Conservation (phyloP, 2,113 vertebrate genomes). For the Labeo rohita region DNA sequence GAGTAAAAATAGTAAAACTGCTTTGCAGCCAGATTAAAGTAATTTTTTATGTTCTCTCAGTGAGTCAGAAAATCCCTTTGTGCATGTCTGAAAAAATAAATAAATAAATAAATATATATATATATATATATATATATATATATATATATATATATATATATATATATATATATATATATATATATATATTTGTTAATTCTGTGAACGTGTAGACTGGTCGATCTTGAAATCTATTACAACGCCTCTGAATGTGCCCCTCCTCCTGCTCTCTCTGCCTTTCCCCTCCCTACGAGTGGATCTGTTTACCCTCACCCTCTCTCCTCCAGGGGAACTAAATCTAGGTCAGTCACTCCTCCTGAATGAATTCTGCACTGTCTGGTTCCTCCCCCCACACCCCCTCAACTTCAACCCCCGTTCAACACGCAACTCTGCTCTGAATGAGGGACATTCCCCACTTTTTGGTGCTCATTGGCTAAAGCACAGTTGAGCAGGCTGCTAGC, state of each 20-base stretch:
- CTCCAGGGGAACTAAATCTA: slow-evolving; percentile 77
- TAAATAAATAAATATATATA: too few species aligned
- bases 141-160: too few species aligned
- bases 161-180: too few species aligned
- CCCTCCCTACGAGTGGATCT: slow-evolving; percentile 66
- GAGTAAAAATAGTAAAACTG: slow-evolving; percentile 10
- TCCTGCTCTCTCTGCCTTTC: slow-evolving; percentile 51
- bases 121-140: too few species aligned
- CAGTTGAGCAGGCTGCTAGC: slow-evolving; percentile 26
- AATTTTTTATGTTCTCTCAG: slow-evolving; percentile 43
- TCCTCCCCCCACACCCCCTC: slow-evolving; percentile 68
- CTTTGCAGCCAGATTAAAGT: slow-evolving; percentile 50
- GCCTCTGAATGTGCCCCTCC: slow-evolving; percentile 57
- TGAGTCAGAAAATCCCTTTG: slow-evolving; percentile 33
- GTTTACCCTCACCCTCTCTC: slow-evolving; percentile 71
- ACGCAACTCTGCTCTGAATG: slow-evolving; percentile 69
- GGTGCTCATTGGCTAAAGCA: slow-evolving; percentile 42
- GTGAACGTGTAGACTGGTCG: slow-evolving; percentile 46
- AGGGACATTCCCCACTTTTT: slow-evolving; percentile 73
- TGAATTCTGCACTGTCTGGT: slow-evolving; percentile 75
- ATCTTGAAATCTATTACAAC: slow-evolving; percentile 60
- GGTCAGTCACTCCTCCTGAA: slow-evolving; percentile 83
- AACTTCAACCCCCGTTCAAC: slow-evolving; percentile 62
- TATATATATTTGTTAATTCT: slow-evolving; percentile 47
- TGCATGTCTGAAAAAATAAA: slow-evolving; percentile 17